Base-by-base conservation (phyloP, 1,140 invertebrate genomes). In the Drosophila pandora region DNA sequence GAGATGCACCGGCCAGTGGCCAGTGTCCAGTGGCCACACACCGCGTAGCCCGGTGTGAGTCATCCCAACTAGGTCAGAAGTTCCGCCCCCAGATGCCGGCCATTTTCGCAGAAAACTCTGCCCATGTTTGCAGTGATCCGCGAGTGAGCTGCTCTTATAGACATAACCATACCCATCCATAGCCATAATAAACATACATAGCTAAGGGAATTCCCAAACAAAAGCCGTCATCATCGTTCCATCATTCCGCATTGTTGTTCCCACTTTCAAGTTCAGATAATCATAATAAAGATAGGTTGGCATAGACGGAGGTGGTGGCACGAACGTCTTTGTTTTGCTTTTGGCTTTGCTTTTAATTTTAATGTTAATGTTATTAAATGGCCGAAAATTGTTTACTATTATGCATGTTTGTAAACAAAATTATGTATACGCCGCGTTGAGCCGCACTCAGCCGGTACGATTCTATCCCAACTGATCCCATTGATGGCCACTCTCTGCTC, bases 351-450 rank as follows among this genome's bases (percentile, higher is more conserved):
- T 88, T 88, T 88, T 88, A 88, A 88, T 88, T 88, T 88, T 57
- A 88, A 88, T 88, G 83, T 87, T 88, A 90, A 90, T 90, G 87
- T 90, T 90, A 90, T 90, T 90, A 90, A 90, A 90, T 90, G 79
- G 82, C 76, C 79, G 47, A 74, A 74, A 90, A 90, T 90, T 90
- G 87, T 90, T 90, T 90, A 90, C 87, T 90, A 90, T 80, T 74
- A 84, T 90, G 79, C 71, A 56, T 74, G 64, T 84, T 89, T 90
- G 88, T 90, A 90, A 90, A 90, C 87, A 90, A 90, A 90, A 85
- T 83, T 78, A 87, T 82, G 83, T 87, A 87, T 87, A 87, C 82
- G 82, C 87, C 65, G 81, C 76, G 71, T 83, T 68, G 50, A 56
- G 70, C 28, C 48, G 53, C 9, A 10, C 34, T 10, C 9, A 37